These are phyloP conservation scores for Geodia barretti DNA, from an alignment of 37 sponge, comb jelly and placozoan genomes.

Conservation along the genomic window DNA sequence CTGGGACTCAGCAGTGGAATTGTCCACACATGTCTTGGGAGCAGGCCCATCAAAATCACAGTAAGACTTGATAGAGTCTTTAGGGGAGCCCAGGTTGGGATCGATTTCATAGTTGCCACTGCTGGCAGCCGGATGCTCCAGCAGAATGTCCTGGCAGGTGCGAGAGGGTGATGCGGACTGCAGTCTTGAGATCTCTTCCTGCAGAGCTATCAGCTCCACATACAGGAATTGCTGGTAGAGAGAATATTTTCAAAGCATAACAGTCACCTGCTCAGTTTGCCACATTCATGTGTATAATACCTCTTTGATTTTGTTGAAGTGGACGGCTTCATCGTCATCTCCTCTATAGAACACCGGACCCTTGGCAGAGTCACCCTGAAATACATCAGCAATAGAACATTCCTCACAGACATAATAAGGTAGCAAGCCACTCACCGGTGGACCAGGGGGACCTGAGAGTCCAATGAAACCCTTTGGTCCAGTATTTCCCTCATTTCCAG, in stretches of 20 bases:
- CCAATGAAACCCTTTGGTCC: slow-evolving; percentile 42
- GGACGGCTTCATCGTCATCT: slow-evolving; percentile 32
- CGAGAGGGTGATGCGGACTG: slow-evolving; percentile 13
- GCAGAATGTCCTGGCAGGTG: slow-evolving; percentile 49
- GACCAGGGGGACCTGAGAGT: slow-evolving; percentile 56
- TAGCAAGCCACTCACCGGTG: slow-evolving; percentile 34
- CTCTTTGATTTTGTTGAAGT: slow-evolving; percentile 42
- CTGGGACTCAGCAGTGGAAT: slow-evolving; percentile 43
- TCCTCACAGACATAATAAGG: not conserved
- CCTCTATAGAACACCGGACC: slow-evolving; percentile 54
- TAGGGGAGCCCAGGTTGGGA: slow-evolving; percentile 64
- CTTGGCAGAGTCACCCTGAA: slow-evolving; percentile 34
- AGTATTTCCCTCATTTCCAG: slow-evolving; percentile 22
- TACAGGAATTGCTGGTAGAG: slow-evolving; percentile 61
- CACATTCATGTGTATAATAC: not conserved
- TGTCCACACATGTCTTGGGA: slow-evolving; percentile 48
- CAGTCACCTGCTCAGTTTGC: not conserved
- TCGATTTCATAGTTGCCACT: slow-evolving; percentile 62
- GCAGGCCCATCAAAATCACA: slow-evolving; percentile 45
- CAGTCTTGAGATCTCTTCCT: slow-evolving; percentile 38
- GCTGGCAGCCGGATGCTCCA: slow-evolving; percentile 35
- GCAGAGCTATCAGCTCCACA: slow-evolving; percentile 50
- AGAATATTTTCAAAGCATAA: not conserved
- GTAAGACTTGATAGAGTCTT: slow-evolving; percentile 53
- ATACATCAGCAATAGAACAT: not conserved